Evolutionary conservation across 2,888 invertebrate genomes (phyloP), one percentile per base, ranked within the genome.

Genomic region (Apamea sordens): DNA sequence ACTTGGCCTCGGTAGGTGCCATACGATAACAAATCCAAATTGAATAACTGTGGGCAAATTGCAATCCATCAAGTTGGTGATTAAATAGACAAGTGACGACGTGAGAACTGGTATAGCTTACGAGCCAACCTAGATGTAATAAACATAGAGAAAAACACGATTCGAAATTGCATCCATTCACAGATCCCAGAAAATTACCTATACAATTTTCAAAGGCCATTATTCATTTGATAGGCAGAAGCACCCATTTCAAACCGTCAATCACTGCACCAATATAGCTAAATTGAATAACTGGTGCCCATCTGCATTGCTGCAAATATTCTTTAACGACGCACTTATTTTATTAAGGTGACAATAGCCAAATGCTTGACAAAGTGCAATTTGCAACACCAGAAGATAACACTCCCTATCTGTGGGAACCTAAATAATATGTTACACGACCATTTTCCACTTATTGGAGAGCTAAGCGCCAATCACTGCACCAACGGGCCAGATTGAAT

Each of bases 381-480:
- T 84, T 80, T 72, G 53, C 53, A 83, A 79, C 59, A 64, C 47
- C n/a, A 41, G 44, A 68, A 56, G 4, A 70, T 71, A 67, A 47
- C 50, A 21, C 24, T 41, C 32, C 2, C 63, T 15, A 28, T 61
- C 47, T 70, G 76, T 70, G 76, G 36, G 80, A 85, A 69, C 59
- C 47, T 32, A 56, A 50, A 83, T 64, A 76, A 80, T 70, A 68
- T 64, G 71, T 64, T 5, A 44, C 61, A 73, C 56, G 63, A 63
- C 73, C 28, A 79, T 67, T n/a, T 77, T 77, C 74, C 73, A 75
- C 77, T 83, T 83, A 75, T 61, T 68, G 74, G 47, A 72, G 64
- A 65, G 13, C 73, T 76, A 61, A 84, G 56, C 80, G 76, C 69
- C 80, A 87, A 89, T 89, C 89, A 87, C 81, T 84, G 89, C 89